Evolutionary conservation across 2,888 invertebrate species (phyloP), one percentile per base, ranked within the genome.

Genomic region (Pemphredon lugubris): DNA sequence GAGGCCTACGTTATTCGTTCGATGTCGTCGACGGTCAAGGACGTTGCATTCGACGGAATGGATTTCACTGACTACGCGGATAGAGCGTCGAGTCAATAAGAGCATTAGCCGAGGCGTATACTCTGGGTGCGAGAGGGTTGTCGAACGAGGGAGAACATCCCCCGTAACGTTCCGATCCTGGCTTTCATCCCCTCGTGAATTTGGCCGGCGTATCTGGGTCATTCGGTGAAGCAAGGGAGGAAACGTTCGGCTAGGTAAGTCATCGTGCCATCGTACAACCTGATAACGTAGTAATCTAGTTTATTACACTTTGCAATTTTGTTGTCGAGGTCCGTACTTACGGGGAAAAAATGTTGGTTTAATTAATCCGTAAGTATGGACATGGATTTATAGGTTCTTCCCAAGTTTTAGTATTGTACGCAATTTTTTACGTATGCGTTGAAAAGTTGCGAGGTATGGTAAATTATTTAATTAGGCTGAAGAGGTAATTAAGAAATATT

Each of bases 21-120:
- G 44, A 30, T 40, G 57, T 68, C 37, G 59, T 55, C 57, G 58
- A 69, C 37, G 69, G 59, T 58, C 72, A 72, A 69, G 69, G 69
- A 55, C 68, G 54, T 48, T 68, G 32, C 54, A 14, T 58, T 37
- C 21, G 1, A 37, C 42, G 6, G 37, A 50, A 50, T 50, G 16
- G 63, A 40, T 34, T 53, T 11, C 32, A 16, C 54, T 40, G 55
- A 64, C 40, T 66, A 40, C 39, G 2, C 4, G 4, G 44, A 13
- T 23, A 40, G 48, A 34, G 48, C 47, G n/a, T 18, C n/a, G 34
- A 34, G 34, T 11, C 11, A 34, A 2, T n/a, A n/a, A 34, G 34
- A 34, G 34, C n/a, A 34, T 2, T 34, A 4, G 11, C 2, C 34
- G 34, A 34, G n/a, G 6, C 26, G 26, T 26, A 26, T 26, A 5